These are phyloP conservation scores for Antedon mediterranea DNA, from an alignment of 53 echinoderm and acorn worm genomes.

Conservation along the genomic window DNA sequence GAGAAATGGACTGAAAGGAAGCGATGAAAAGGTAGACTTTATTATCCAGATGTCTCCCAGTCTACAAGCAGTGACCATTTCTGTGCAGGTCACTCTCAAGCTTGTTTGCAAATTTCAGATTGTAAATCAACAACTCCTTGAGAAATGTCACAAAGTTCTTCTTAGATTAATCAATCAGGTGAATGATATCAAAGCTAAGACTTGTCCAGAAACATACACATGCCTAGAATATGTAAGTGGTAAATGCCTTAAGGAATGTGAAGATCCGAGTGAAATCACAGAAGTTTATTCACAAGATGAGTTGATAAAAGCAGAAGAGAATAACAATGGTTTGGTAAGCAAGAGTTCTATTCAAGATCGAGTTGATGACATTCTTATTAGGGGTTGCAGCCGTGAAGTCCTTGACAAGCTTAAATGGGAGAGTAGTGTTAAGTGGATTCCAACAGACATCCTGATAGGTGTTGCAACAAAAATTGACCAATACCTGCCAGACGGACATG, in stretches of 20 bases:
- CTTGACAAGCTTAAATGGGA: background rate
- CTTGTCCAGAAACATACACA: background rate
- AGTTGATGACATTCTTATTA: background rate
- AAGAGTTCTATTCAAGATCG: background rate
- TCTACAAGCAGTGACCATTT: background rate
- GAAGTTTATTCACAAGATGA: background rate
- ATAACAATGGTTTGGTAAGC: background rate
- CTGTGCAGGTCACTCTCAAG: background rate
- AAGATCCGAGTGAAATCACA: background rate
- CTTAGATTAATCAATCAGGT: background rate
- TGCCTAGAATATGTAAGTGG: background rate
- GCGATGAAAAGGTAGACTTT: background rate
- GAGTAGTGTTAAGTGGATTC: background rate
- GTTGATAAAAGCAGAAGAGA: background rate
- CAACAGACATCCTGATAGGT: background rate
- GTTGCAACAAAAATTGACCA: background rate
- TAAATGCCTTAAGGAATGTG: background rate
- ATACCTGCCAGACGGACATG: background rate
- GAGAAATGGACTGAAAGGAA: background rate
- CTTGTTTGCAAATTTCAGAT: background rate
- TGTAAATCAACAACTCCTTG: background rate
- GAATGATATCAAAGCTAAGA: background rate
- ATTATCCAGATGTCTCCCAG: background rate
- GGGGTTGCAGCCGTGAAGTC: background rate
- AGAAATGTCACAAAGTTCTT: background rate